phyloP scores from a whole-genome alignment of 2,113 vertebrate genomes.

The Circaetus gallicus region DNA sequence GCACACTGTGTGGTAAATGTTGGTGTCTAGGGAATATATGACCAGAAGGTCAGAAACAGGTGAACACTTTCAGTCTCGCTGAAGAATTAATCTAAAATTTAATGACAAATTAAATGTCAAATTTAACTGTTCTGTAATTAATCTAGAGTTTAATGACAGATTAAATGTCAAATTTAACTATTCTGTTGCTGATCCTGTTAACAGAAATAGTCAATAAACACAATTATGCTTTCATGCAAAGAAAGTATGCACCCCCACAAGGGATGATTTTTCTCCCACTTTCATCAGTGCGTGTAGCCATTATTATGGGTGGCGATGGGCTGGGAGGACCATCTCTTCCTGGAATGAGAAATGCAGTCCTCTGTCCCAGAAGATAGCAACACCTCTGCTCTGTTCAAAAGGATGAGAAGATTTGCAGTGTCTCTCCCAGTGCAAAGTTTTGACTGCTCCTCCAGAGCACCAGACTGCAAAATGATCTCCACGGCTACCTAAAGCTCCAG shows the following conservation, averaged over 20 bases:
- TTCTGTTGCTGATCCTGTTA: slow-evolving; percentile 1
- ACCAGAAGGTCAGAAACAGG: slow-evolving; percentile 12
- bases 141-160: slow-evolving; percentile 30
- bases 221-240: neutral
- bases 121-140: slow-evolving; percentile 25
- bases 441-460: neutral
- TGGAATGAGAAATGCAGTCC: neutral
- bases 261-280: neutral
- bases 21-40: neutral
- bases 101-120: slow-evolving; percentile 51
- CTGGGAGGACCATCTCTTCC: neutral
- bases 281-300: neutral
- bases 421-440: neutral
- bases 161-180: slow-evolving; percentile 30
- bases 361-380: neutral
- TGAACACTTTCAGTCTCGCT: neutral
- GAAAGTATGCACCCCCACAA: neutral
- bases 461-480: neutral
- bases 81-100: slow-evolving; percentile 44
- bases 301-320: neutral
- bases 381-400: neutral
- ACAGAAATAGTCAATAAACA: neutral
- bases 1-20: neutral
- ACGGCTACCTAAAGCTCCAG: neutral
- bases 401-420: neutral